phyloP scores from a whole-genome alignment of 2,888 invertebrate species.

The Diplolepis rosae region DNA sequence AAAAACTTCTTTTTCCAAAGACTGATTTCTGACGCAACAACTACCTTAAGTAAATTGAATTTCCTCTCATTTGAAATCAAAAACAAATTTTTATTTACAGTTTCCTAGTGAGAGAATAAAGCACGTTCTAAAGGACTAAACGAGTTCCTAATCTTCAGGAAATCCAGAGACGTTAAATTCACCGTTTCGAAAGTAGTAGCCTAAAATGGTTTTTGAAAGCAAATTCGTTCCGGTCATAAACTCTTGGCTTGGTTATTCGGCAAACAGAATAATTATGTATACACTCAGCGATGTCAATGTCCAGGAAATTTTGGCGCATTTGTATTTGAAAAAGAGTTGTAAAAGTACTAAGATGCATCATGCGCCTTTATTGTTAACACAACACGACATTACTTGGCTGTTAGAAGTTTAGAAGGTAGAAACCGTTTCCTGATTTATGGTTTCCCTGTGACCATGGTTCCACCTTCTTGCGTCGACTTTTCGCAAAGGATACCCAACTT shows the following conservation, averaged over 20 bases:
- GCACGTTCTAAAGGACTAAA: neutral
- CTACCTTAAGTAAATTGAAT: no score
- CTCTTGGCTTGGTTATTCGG: neutral
- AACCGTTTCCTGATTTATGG: conserved; percentile 59
- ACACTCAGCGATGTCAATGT: neutral
- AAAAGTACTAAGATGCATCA: conserved; percentile 61
- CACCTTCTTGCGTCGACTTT: conserved; percentile 39
- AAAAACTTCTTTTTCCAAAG: no score
- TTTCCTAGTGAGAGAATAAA: conserved; percentile 23
- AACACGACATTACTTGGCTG: conserved; percentile 64
- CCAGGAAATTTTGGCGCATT: conserved; percentile 7
- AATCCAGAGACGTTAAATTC: conserved; percentile 4
- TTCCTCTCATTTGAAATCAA: no score
- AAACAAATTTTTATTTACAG: neutral
- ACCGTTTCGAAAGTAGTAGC: neutral
- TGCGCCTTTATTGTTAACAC: conserved; percentile 57
- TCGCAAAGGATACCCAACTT: conserved; percentile 45
- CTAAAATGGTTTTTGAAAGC: neutral
- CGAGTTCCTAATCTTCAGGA: conserved; percentile 1
- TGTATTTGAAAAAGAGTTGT: conserved; percentile 46
- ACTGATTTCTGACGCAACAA: no score
- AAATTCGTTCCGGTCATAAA: conserved; percentile 25
- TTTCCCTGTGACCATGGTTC: conserved; percentile 15
- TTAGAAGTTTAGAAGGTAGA: conserved; percentile 44
- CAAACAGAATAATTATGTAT: conserved; percentile 2